Percentiles rank a stretch among this genome's conserved stretches.
phyloP scores from a whole-genome alignment of 2,113 vertebrate species.

The Lepidothrix coronata region DNA sequence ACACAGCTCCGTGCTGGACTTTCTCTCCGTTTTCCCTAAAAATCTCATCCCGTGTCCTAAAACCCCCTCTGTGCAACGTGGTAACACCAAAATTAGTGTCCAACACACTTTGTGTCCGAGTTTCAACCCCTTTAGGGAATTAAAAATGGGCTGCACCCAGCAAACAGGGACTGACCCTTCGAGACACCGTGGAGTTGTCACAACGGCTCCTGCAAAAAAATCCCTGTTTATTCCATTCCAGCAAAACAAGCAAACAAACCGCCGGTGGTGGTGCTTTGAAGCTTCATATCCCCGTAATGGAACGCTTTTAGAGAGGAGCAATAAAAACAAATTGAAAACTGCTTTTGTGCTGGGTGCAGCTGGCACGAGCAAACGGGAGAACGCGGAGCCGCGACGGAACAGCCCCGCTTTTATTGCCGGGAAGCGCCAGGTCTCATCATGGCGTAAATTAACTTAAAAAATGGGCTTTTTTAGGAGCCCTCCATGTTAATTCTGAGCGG shows the following conservation, averaged over 20 bases:
- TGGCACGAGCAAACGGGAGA: slow-evolving; percentile 72
- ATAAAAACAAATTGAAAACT: slow-evolving; percentile 81
- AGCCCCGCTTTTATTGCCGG: slow-evolving; percentile 63
- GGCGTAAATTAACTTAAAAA: slow-evolving; percentile 70
- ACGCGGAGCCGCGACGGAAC: slow-evolving; percentile 53
- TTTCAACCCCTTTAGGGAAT: not conserved
- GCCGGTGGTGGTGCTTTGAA: slow-evolving; percentile 51
- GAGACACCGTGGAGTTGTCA: not conserved
- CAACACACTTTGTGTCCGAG: not conserved
- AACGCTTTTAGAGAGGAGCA: slow-evolving; percentile 78
- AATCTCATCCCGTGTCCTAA: not conserved
- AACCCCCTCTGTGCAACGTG: fast-evolving
- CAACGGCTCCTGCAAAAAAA: not conserved
- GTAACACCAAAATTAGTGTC: not conserved
- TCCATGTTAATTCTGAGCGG: slow-evolving; percentile 57
- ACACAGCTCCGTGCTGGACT: fast-evolving
- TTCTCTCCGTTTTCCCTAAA: not conserved
- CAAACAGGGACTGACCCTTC: slow-evolving; percentile 19
- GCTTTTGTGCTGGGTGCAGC: slow-evolving; percentile 71
- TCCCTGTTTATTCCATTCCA: slow-evolving; percentile 51
- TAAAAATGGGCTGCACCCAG: not conserved
- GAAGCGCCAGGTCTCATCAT: slow-evolving; percentile 53
- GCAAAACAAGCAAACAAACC: slow-evolving; percentile 73
- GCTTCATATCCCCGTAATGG: slow-evolving; percentile 76
- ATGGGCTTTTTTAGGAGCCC: slow-evolving; percentile 39